phyloP scores from a whole-genome alignment of 2,888 invertebrate species.

The Agonopterix alstromeriana region DNA sequence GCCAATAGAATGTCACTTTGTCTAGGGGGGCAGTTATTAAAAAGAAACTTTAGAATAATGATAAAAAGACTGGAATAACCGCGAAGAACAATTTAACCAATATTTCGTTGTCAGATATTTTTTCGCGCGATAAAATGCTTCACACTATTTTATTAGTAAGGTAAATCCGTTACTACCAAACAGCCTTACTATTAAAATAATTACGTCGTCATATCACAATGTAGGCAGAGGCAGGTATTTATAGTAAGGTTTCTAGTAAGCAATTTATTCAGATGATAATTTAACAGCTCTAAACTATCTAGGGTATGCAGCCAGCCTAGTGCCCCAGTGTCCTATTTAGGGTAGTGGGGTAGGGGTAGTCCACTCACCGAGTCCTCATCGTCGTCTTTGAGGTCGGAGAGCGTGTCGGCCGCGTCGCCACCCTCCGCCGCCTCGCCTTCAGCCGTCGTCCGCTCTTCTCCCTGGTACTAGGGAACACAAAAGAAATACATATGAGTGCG shows the following conservation, averaged over 20 bases:
- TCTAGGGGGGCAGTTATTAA: too few species aligned
- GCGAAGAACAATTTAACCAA: too few species aligned
- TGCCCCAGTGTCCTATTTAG: conserved; percentile 29
- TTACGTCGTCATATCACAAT: too few species aligned
- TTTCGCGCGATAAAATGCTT: too few species aligned
- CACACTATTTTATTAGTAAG: too few species aligned
- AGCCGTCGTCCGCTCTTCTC: conserved; percentile 46
- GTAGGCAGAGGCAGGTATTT: too few species aligned
- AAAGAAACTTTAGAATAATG: too few species aligned
- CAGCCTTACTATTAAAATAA: too few species aligned
- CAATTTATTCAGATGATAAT: conserved; percentile 26
- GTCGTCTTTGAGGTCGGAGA: conserved; percentile 73
- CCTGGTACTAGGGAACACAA: conserved; percentile 39
- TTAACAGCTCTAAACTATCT: conserved; percentile 22
- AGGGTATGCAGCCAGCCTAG: conserved; percentile 40
- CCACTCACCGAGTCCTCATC: conserved; percentile 84
- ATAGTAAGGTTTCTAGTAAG: conserved; percentile 13
- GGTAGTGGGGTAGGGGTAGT: conserved; percentile 14
- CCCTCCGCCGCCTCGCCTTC: conserved; percentile 46
- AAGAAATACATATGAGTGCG: neutral
- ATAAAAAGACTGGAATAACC: too few species aligned
- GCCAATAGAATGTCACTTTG: too few species aligned
- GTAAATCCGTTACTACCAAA: too few species aligned
- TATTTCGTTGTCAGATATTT: too few species aligned
- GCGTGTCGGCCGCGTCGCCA: conserved; percentile 51